Conservation (phyloP, 2,888 invertebrate genomes). For the Rhamphomyia laevipes region DNA sequence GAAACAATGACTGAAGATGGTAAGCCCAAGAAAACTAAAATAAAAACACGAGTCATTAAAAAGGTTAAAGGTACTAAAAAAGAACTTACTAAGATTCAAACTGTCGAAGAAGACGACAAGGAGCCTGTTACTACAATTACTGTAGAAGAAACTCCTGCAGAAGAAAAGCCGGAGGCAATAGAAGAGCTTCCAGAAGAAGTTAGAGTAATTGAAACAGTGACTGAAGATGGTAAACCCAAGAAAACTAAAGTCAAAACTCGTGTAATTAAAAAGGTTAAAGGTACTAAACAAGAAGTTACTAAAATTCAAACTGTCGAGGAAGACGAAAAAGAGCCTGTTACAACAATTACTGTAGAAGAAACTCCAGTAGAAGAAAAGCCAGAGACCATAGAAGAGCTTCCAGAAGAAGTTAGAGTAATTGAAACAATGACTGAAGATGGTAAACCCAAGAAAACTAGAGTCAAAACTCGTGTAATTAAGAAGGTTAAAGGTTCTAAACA, state of each 20-base stretch:
- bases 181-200: constrained; percentile 14
- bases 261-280: constrained; percentile 18
- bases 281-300: constrained; percentile 24
- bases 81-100: constrained; percentile 27
- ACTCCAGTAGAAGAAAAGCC: constrained; percentile 26
- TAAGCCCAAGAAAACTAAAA: constrained; percentile 28
- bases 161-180: constrained; percentile 19
- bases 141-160: constrained; percentile 7
- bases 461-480: constrained; percentile 26
- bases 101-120: constrained; percentile 26
- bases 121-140: constrained; percentile 28
- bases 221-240: constrained; percentile 19
- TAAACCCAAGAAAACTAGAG: constrained; percentile 27
- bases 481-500: constrained; percentile 21
- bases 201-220: constrained; percentile 32
- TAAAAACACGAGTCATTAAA: constrained; percentile 22
- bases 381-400: constrained; percentile 19
- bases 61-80: constrained; percentile 20
- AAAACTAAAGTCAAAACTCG: constrained; percentile 20
- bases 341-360: constrained; percentile 26
- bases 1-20: constrained; percentile 25
- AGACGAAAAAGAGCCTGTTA: constrained; percentile 28
- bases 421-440: constrained; percentile 16
- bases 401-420: constrained; percentile 10
- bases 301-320: constrained; percentile 25